Evolutionary conservation across 2,888 invertebrate genomes (phyloP).

Genomic region (Apodemia duryi): DNA sequence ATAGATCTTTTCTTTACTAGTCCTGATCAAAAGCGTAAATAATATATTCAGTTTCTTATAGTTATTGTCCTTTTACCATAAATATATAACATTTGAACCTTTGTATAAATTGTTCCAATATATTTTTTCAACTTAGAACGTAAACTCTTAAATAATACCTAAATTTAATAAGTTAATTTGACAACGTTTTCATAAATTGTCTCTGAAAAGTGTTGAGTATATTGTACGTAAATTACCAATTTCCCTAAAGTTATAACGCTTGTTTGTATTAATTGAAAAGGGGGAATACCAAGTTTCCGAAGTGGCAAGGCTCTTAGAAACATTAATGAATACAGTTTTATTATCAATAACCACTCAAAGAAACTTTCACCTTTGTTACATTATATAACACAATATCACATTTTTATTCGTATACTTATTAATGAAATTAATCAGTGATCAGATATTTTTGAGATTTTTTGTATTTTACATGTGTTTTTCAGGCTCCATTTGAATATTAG

Average conservation of each 20-base stretch:
- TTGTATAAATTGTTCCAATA: too few species aligned
- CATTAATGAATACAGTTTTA: neutral
- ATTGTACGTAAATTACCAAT: neutral
- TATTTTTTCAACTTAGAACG: too few species aligned
- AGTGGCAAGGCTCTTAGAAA: neutral
- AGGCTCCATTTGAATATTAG: too few species aligned
- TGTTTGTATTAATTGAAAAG: constrained; percentile 6
- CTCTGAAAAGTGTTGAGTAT: constrained; percentile 15
- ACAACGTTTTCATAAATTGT: constrained; percentile 25
- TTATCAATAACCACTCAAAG: neutral
- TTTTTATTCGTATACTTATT: too few species aligned
- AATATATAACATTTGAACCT: too few species aligned
- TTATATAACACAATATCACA: neutral
- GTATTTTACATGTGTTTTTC: too few species aligned
- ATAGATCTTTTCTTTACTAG: too few species aligned
- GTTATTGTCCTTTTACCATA: too few species aligned
- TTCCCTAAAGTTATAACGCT: neutral
- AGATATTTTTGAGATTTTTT: too few species aligned
- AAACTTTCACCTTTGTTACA: neutral
- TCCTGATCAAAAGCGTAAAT: too few species aligned
- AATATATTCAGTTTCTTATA: too few species aligned
- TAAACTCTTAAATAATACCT: neutral
- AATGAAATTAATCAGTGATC: too few species aligned
- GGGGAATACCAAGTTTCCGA: neutral
- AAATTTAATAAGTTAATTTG: neutral